Base-by-base conservation (phyloP, 2,797 vertebrate genomes). In the Nannoperca obscura region DNA sequence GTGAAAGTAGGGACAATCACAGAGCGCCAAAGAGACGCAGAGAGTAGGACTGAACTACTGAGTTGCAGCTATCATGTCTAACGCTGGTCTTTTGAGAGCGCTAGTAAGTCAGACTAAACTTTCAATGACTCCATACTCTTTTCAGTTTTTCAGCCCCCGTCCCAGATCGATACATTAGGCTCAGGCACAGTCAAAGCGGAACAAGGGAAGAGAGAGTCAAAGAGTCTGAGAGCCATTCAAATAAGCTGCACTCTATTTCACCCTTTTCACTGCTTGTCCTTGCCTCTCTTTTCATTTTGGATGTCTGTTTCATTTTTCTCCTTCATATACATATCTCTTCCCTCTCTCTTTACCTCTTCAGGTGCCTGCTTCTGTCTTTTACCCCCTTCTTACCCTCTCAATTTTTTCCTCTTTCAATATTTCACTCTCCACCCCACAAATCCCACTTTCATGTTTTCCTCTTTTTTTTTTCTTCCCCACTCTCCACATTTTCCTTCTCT, bases 211-310 rank as follows among this genome's bases (percentile, higher is more conserved):
- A 74, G 58, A 12, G 53, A 87, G 78, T 84, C 78, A 78, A 82
- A 87, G 80, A 86, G 75, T 66, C 81, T 86, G 83, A 84, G 83
- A 84, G 71, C 44, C 86, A 74, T 86, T 91, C 79, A 90, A 79
- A 87, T 81, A 65, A 60, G 80, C 66, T 86, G 78, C 80, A 88
- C 88, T 90, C 84, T 49, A 74, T 88, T 81, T 89, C 85, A 87
- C 88, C 85, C 84, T 77, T 64, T 34, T 61, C 83, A 27, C 78
- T 64, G 63, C 74, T 71, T 34, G 66, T 84, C 83, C 69, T 85
- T 66, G 64, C 71, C 62, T 74, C 72, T 61, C 76, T 79, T 62
- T 82, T 86, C 73, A 58, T 85, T 86, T 77, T 70, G 32, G 66
- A 87, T 74, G 55, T 81, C 79, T 80, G 24, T 82, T 84, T 88